Base-by-base conservation (phyloP, 2,113 vertebrate species). In the Dermatemys mawii region DNA sequence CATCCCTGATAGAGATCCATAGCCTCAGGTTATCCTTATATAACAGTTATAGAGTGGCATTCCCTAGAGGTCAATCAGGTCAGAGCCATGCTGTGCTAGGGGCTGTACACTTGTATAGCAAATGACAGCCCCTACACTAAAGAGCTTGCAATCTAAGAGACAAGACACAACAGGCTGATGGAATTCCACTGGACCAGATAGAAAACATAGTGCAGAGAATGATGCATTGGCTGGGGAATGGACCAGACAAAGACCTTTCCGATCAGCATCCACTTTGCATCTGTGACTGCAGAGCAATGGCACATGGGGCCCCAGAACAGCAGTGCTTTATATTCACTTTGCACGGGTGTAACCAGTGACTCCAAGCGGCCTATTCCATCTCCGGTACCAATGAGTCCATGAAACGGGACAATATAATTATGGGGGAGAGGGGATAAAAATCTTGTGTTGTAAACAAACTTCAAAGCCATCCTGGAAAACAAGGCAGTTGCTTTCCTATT, bases 391-490 rank as follows among this genome's bases (percentile, higher is more conserved):
- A 11, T 44, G 38, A 13, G 22, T 75, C 38, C 38, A 41, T 75
- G 79, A 67, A 83, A 49, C 49, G 92, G 51, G 63, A 14, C 44
- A 38, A 90, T 16, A 81, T 0, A 92, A 63, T 17, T 8, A 0
- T 1, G 51, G n/a, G 84, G 67, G 44, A 55, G 91, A 3, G 19
- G 51, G 24, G 2, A 19, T 5, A 95, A 84, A 55, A 93, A 93
- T 55, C 46, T 55, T 0, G 53, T 81, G 6, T n/a, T 86, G 91
- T 5, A 95, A 92, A 88, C 75, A 93, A 75, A 93, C 81, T 93
- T 95, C 6, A 95, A 96, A 96, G 91, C 87, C 67, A 3, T 8
- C n/a, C 55, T 85, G 51, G 84, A 75, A 75, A 75, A 75, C 70
- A 44, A 27, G 24, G 10, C 19, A 79, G 26, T 22, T 46, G 49